Conservation (phyloP, 1,140 invertebrate species). For the Melanaphis sacchari region DNA sequence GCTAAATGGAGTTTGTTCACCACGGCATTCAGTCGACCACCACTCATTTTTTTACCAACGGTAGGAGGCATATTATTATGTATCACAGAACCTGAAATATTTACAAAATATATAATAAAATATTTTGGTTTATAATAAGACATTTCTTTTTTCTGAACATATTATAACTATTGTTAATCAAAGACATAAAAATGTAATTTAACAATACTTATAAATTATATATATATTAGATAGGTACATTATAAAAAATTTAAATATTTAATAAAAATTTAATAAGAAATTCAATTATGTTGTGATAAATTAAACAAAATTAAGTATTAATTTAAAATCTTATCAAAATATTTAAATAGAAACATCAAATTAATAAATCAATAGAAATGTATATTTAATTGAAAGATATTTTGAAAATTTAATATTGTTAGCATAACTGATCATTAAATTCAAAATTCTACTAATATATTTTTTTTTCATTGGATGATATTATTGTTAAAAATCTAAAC, state of each 20-base stretch:
- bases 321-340: not conserved
- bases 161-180: not conserved
- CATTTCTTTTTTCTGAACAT: not conserved
- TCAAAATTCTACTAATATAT: not conserved
- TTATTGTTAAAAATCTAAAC: too few species aligned
- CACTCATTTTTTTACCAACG: constrained; percentile 36
- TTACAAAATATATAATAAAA: not conserved
- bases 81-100: constrained; percentile 50
- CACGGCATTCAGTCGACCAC: constrained; percentile 53
- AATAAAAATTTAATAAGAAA: not conserved
- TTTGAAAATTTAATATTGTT: not conserved
- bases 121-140: not conserved
- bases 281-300: not conserved
- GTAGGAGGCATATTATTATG: constrained; percentile 44
- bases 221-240: too few species aligned
- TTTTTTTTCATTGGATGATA: not conserved
- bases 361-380: too few species aligned
- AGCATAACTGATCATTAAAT: too few species aligned
- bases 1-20: constrained; percentile 58
- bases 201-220: not conserved
- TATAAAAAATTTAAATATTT: too few species aligned
- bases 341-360: not conserved
- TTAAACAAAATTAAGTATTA: not conserved
- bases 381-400: too few species aligned
- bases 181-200: not conserved